Evolutionary conservation across 2,888 invertebrate species (phyloP).

Genomic region (Dusona sp.): DNA sequence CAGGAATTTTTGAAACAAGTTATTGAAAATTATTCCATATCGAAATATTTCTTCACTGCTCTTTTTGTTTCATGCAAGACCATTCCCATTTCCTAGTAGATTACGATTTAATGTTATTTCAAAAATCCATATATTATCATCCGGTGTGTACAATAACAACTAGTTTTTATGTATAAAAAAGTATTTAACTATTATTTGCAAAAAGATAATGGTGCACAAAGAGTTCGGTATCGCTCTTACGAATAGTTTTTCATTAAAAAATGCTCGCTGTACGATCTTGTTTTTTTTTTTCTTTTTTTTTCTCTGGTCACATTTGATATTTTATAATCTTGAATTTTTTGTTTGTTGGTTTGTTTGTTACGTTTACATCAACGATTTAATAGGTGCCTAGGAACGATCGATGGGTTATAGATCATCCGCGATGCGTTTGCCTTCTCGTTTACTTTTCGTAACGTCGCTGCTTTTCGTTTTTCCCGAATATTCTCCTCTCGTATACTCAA

Average conservation of each 20-base stretch:
- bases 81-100: not conserved
- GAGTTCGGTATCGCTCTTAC: conserved; percentile 25
- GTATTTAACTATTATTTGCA: conserved; percentile 40
- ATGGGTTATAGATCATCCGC: conserved; percentile 78
- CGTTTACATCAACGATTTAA: conserved; percentile 17
- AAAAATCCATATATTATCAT: conserved; percentile 39
- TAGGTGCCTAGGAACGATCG: conserved; percentile 42
- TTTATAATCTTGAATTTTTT: conserved; percentile 17
- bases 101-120: not conserved
- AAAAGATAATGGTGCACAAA: conserved; percentile 37
- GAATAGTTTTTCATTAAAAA: conserved; percentile 23
- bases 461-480: conserved; percentile 58
- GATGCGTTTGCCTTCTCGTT: conserved; percentile 74
- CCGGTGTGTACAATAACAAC: conserved; percentile 64
- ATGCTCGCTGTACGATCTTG: conserved; percentile 37
- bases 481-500: conserved; percentile 63
- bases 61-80: not conserved
- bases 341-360: not conserved
- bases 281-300: conserved; percentile 16
- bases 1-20: not conserved
- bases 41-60: not conserved
- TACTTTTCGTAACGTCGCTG: conserved; percentile 64
- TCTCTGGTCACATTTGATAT: conserved; percentile 30
- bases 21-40: not conserved
- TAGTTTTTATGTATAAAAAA: conserved; percentile 63